phyloP scores from a whole-genome alignment of 1,140 invertebrate species.

The Adoxophyes honmai region DNA sequence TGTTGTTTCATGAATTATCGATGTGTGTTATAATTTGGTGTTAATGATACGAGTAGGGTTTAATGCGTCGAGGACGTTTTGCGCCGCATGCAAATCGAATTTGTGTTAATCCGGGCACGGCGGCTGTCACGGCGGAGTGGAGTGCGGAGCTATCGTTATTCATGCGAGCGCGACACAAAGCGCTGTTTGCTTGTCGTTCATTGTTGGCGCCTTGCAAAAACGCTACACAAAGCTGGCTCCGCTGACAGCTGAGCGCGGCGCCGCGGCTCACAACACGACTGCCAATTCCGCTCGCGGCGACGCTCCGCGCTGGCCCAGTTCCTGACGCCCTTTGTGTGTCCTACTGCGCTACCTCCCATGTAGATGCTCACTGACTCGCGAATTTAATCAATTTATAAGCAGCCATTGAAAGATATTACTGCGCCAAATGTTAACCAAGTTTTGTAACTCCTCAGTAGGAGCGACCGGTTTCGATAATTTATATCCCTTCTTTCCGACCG shows the following conservation, averaged over 20 bases:
- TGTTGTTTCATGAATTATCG: constrained; percentile 27
- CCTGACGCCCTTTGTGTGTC: no score
- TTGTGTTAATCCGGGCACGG: constrained; percentile 48
- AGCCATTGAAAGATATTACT: no score
- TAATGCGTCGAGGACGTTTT: constrained; percentile 26
- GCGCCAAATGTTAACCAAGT: no score
- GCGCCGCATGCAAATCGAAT: constrained; percentile 59
- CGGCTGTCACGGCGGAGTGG: constrained; percentile 41
- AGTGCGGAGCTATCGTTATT: constrained; percentile 58
- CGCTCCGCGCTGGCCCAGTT: background rate
- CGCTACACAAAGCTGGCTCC: constrained; percentile 36
- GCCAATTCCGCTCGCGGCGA: constrained; percentile 9
- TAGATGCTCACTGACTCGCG: no score
- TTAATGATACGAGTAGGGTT: constrained; percentile 31
- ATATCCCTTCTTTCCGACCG: background rate
- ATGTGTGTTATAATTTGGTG: constrained; percentile 15
- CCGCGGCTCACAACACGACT: constrained; percentile 1
- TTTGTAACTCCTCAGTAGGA: no score
- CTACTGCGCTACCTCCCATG: no score
- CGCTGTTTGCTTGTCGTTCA: constrained; percentile 65
- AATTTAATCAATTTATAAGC: no score
- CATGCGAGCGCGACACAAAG: constrained; percentile 56
- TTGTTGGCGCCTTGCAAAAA: constrained; percentile 54
- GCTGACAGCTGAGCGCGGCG: constrained; percentile 48
- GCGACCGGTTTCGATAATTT: background rate